Base-by-base conservation (phyloP, 2,113 vertebrate genomes). In the Astatoreochromis straeleni region DNA sequence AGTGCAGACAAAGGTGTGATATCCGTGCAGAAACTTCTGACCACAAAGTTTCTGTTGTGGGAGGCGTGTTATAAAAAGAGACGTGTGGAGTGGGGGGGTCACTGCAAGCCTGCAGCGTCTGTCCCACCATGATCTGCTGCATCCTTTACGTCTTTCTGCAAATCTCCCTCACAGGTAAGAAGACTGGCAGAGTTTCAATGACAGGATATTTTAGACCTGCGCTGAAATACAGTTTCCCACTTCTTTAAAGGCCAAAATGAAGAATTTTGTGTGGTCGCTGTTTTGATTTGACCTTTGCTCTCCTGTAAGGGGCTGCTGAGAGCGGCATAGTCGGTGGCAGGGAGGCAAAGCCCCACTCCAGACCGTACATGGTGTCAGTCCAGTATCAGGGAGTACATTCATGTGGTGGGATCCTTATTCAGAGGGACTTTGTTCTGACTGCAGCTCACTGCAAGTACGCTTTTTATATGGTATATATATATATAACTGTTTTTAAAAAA, bases 351-450 rank as follows among this genome's bases (percentile, higher is more conserved):
- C 95, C 97, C 16, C 97, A 98, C 38, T 97, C 97, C 49, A 90
- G 94, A 87, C 97, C 97, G 58, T 98, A 97, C 95, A 95, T 98
- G 87, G 97, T 90, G 2, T 98, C 96, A 2, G 86, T 97, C 11
- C 95, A 96, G 80, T 1, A 19, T 11, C 0, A 3, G 0, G 14
- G 11, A 35, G 0, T 2, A 0, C 95, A 96, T 78, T 2, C 0
- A 11, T 96, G 96, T 85, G 96, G 96, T 3, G 95, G 96, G 16
- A 81, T 95, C 9, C 95, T 96, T 8, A 90, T 96, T 58, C 86
- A 85, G 14, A 19, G 94, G 7, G 85, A 96, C 65, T 96, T 91
- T 87, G 94, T 96, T 31, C 65, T 92, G 7, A 96, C 95, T 29
- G 82, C 92, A 31, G 96, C 94, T 9, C 85, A 87, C 24, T 87